Evolutionary conservation across 2,113 vertebrate genomes (phyloP), one percentile per base, ranked within the genome.

Genomic region (Porphyrio hochstetteri): DNA sequence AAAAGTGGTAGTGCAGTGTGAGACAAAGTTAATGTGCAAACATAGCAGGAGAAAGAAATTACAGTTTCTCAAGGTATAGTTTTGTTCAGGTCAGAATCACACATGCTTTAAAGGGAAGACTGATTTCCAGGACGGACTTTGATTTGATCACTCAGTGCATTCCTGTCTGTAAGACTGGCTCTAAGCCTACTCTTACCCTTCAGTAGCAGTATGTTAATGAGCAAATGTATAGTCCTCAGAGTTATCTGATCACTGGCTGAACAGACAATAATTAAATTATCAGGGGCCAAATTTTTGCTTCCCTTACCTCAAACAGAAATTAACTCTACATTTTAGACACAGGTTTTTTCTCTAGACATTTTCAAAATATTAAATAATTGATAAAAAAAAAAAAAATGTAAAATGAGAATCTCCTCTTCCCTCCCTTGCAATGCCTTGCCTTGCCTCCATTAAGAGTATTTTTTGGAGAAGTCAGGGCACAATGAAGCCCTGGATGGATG

Each of bases 161-260:
- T 93, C 87, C 89, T 96, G 55, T 67, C 48, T 71, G 88, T 91
- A 93, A 82, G 42, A 75, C 85, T 95, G 90, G 36, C 88, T 88
- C 10, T 57, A 92, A 95, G 61, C 77, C 93, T 89, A 81, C 61
- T 82, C 50, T 89, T 94, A 60, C n/a, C 77, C 59, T 78, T 92
- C 36, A 95, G 63, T 33, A 84, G 63, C 69, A 91, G 60, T 44
- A 38, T 95, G 96, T 95, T 94, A 94, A 92, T 90, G 38, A 95
- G 52, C 94, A 96, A 92, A 97, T 97, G 91, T 68, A 70, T 78
- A 92, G 75, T 90, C 78, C 81, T 96, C 82, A 96, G 95, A 94
- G 69, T 70, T 94, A 80, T 94, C 93, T 94, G 93, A 87, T 91
- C 83, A 92, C 63, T 95, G 75, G 40, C 63, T 93, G 44, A 95